Percentiles rank a stretch among this genome's conserved stretches.
These are phyloP conservation scores for Scaeva pyrastri DNA, from an alignment of 2,888 invertebrate genomes.

Conservation along the genomic window DNA sequence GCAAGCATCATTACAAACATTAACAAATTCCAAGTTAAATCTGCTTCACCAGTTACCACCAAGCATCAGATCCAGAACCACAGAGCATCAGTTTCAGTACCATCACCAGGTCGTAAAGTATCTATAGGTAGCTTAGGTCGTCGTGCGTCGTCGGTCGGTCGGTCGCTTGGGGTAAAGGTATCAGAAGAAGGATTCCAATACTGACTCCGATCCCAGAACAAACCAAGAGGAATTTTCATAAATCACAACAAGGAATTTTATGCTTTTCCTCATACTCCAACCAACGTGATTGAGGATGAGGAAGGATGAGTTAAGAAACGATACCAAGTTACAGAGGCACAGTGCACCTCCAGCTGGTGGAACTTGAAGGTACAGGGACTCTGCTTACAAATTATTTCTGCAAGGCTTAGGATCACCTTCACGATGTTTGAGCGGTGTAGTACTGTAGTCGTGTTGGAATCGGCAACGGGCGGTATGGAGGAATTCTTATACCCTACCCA, in stretches of 20 bases:
- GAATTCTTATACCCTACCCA: slow-evolving; percentile 3
- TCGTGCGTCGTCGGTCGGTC: no score
- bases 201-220: slow-evolving; percentile 46
- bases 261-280: slow-evolving; percentile 59
- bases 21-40: slow-evolving; percentile 68
- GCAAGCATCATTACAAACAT: slow-evolving; percentile 49
- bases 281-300: slow-evolving; percentile 41
- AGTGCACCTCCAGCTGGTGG: slow-evolving; percentile 22
- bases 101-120: slow-evolving; percentile 50
- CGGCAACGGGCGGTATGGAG: neutral
- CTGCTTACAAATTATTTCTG: slow-evolving; percentile 62
- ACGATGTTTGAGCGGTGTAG: slow-evolving; percentile 51
- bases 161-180: no score
- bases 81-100: no score
- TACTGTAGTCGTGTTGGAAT: slow-evolving; percentile 47
- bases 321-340: slow-evolving; percentile 1
- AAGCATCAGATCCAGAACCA: neutral
- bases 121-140: neutral
- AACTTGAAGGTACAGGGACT: slow-evolving; percentile 17
- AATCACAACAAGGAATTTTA: slow-evolving; percentile 75
- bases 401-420: slow-evolving; percentile 48
- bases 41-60: slow-evolving; percentile 25
- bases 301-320: slow-evolving; percentile 24
- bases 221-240: slow-evolving; percentile 69
- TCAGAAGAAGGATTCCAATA: slow-evolving; percentile 38